These are phyloP conservation scores for Xenus cinereus DNA, from an alignment of 2,113 vertebrate genomes.

Conservation along the genomic window DNA sequence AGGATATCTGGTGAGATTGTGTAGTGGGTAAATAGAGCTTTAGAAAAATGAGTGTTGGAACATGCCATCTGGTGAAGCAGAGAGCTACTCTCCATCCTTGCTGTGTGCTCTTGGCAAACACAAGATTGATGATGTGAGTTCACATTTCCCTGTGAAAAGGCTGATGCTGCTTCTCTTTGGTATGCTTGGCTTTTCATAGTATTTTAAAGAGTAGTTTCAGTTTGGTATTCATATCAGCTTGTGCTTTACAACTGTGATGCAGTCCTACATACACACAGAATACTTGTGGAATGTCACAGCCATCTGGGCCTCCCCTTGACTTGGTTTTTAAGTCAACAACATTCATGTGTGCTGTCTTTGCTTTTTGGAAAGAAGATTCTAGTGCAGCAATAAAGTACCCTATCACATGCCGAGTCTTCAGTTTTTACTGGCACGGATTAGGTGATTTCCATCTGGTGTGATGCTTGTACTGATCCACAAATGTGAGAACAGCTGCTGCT, in stretches of 20 bases:
- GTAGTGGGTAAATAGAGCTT: neutral
- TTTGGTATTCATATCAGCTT: neutral
- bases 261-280: neutral
- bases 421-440: neutral
- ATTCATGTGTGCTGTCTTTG: neutral
- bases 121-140: neutral
- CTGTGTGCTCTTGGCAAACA: neutral
- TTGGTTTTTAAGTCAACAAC: accelerated
- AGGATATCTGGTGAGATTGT: neutral
- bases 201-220: neutral
- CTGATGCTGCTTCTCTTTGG: neutral
- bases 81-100: neutral
- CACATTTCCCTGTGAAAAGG: neutral
- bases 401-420: neutral
- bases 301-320: neutral
- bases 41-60: neutral
- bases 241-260: neutral
- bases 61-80: neutral
- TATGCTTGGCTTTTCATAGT: neutral
- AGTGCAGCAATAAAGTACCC: neutral
- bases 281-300: neutral
- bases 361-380: neutral
- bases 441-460: neutral
- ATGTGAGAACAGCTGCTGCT: neutral
- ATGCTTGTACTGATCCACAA: neutral